Evolutionary conservation across 64 coral and sea anemone species (phyloP).

Genomic region (Trachythela sp.): DNA sequence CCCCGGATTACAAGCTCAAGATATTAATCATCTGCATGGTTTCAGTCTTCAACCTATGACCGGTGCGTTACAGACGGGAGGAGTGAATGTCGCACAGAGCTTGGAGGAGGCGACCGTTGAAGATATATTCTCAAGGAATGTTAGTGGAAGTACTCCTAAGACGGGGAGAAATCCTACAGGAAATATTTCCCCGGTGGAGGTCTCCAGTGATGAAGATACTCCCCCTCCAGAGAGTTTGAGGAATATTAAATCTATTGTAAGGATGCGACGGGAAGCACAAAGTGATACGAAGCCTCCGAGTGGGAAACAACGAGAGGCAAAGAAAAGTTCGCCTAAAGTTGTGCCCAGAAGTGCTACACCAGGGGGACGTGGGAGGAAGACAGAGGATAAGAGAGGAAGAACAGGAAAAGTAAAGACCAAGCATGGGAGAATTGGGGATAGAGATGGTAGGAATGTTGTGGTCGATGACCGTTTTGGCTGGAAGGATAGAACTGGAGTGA

Average conservation of each 20-base stretch:
- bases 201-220: conserved; percentile 60
- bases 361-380: conserved; percentile 29
- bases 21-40: conserved; percentile 29
- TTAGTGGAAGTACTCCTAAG: neutral
- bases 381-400: neutral
- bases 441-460: neutral
- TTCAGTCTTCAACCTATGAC: conserved; percentile 59
- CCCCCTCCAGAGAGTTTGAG: conserved; percentile 81
- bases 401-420: neutral
- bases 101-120: neutral
- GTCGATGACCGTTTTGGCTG: neutral
- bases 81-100: conserved; percentile 43
- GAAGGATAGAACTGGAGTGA: neutral
- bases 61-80: neutral
- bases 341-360: neutral
- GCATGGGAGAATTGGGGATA: neutral
- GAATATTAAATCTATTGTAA: conserved; percentile 77
- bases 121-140: neutral
- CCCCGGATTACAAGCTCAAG: neutral
- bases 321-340: neutral
- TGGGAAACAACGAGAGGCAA: neutral
- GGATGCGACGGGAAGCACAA: conserved; percentile 41
- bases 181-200: conserved; percentile 8
- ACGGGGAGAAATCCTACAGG: neutral
- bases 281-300: neutral